Evolutionary conservation across 2,888 invertebrate species (phyloP).

Genomic region (Mechanitis mazaeus): DNA sequence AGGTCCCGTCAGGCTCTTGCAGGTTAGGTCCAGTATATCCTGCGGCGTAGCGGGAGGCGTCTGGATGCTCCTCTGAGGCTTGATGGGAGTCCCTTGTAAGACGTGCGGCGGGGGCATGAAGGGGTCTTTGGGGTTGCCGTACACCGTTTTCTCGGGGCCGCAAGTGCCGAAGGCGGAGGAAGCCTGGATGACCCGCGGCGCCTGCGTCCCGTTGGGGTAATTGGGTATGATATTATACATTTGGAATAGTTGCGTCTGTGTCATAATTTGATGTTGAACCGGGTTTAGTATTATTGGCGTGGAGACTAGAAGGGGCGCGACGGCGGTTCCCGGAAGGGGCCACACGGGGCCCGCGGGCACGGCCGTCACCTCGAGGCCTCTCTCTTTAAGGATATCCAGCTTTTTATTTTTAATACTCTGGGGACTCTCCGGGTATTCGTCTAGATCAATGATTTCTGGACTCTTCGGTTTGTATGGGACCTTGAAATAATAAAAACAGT

Average conservation of each 20-base stretch:
- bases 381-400: slow-evolving; percentile 84
- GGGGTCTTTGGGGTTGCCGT: slow-evolving; percentile 84
- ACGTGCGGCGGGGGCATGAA: slow-evolving; percentile 75
- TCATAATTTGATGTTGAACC: slow-evolving; percentile 66
- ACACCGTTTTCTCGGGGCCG: slow-evolving; percentile 78
- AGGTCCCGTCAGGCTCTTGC: slow-evolving; percentile 55
- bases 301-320: slow-evolving; percentile 37
- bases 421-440: slow-evolving; percentile 72
- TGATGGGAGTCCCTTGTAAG: slow-evolving; percentile 61
- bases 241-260: slow-evolving; percentile 67
- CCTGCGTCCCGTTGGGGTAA: slow-evolving; percentile 49
- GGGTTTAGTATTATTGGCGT: slow-evolving; percentile 51
- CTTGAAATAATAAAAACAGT: slow-evolving; percentile 39
- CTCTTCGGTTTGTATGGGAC: slow-evolving; percentile 78
- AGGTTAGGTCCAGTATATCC: slow-evolving; percentile 81
- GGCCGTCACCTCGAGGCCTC: slow-evolving; percentile 85
- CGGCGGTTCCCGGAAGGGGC: slow-evolving; percentile 37
- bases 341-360: slow-evolving; percentile 59
- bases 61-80: slow-evolving; percentile 42
- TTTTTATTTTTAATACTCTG: slow-evolving; percentile 79
- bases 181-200: slow-evolving; percentile 78
- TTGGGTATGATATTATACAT: slow-evolving; percentile 59
- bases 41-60: slow-evolving; percentile 50
- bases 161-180: slow-evolving; percentile 79
- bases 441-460: slow-evolving; percentile 80